Conservation (phyloP, 1,140 invertebrate species). For the Eubasilissa regina region DNA sequence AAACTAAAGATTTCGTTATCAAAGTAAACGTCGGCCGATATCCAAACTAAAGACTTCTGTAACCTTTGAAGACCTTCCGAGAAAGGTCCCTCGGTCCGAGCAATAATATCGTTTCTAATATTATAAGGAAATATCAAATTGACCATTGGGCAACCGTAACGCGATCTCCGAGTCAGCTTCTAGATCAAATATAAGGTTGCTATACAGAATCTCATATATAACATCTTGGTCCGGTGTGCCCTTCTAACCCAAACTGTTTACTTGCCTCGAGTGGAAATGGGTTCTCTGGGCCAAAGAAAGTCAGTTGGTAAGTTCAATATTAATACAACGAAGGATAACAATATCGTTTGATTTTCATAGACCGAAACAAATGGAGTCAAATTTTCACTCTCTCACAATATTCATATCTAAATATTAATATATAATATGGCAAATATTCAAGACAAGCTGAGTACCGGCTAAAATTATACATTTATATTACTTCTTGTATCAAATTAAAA, state of each 20-base stretch:
- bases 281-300: not conserved
- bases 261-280: slow-evolving; percentile 13
- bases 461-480: not conserved
- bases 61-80: slow-evolving; percentile 44
- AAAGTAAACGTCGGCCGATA: slow-evolving; percentile 43
- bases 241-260: slow-evolving; percentile 25
- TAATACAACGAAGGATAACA: slow-evolving; percentile 25
- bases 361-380: not conserved
- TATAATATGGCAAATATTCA: too few relatives aligned
- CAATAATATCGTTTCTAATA: slow-evolving; percentile 28
- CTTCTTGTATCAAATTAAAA: not conserved
- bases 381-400: too few relatives aligned
- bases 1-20: slow-evolving; percentile 44
- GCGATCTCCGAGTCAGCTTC: slow-evolving; percentile 31
- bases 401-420: too few relatives aligned
- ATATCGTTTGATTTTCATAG: slow-evolving; percentile 21
- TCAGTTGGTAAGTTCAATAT: slow-evolving; percentile 15
- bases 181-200: slow-evolving; percentile 37
- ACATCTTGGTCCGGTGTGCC: slow-evolving; percentile 23
- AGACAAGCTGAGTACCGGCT: not conserved
- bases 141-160: slow-evolving; percentile 43
- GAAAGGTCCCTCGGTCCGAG: slow-evolving; percentile 30
- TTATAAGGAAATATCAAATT: slow-evolving; percentile 44
- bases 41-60: slow-evolving; percentile 39
- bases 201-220: slow-evolving; percentile 20